Evolutionary conservation across 1,140 invertebrate species (phyloP).

Genomic region (Pseudomyrmex pallidus): DNA sequence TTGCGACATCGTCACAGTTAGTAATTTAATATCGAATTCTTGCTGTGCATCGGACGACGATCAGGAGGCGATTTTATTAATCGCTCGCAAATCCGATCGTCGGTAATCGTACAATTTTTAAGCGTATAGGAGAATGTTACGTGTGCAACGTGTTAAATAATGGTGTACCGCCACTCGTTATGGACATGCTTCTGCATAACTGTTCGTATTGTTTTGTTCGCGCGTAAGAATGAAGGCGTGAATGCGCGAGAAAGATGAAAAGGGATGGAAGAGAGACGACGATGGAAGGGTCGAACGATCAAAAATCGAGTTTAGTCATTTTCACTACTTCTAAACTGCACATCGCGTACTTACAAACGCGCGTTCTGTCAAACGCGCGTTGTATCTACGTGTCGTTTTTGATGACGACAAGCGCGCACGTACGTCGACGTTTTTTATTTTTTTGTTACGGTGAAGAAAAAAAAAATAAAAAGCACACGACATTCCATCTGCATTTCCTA

Average conservation of each 20-base stretch:
- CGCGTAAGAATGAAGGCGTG: constrained; percentile 1
- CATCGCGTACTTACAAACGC: constrained; percentile 44
- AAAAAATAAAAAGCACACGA: constrained; percentile 25
- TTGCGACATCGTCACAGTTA: constrained; percentile 57
- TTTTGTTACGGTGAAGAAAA: constrained; percentile 59
- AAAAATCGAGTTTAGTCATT: constrained; percentile 32
- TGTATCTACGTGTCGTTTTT: constrained; percentile 61
- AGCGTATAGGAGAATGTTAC: constrained; percentile 67
- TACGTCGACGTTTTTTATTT: constrained; percentile 67
- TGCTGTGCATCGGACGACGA: constrained; percentile 44
- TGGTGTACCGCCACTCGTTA: constrained; percentile 65
- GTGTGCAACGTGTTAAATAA: constrained; percentile 68
- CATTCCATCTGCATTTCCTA: constrained; percentile 65
- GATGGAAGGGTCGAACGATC: no score
- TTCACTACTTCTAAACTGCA: constrained; percentile 60
- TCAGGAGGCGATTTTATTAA: background rate
- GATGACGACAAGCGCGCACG: constrained; percentile 64
- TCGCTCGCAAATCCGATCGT: constrained; percentile 27
- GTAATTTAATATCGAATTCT: constrained; percentile 43
- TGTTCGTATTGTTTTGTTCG: constrained; percentile 64
- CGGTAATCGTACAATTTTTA: constrained; percentile 71
- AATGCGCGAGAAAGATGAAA: constrained; percentile 12
- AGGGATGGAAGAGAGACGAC: background rate
- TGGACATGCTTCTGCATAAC: constrained; percentile 73
- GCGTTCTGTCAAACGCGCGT: background rate